Conservation (phyloP, 2,797 vertebrate genomes). For the Coregonus suidteri region DNA sequence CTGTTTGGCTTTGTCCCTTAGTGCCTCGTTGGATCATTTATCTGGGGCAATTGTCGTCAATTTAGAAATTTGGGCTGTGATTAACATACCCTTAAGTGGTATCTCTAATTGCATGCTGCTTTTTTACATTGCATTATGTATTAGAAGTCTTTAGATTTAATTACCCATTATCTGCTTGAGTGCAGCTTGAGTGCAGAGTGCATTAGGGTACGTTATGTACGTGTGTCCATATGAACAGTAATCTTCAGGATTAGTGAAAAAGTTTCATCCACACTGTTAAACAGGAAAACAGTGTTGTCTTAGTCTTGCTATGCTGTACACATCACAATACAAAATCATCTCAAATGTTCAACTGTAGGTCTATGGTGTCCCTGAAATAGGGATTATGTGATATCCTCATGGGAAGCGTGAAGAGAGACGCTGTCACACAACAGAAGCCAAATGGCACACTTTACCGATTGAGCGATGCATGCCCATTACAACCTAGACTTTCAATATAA, state of each 20-base stretch:
- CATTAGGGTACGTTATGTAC: not conserved
- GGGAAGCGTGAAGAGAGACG: not conserved
- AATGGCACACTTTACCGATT: not conserved
- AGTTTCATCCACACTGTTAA: not conserved
- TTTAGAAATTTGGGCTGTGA: not conserved
- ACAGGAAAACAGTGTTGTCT: not conserved
- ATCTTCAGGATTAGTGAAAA: not conserved
- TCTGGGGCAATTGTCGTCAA: not conserved
- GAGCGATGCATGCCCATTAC: not conserved
- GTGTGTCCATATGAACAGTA: not conserved
- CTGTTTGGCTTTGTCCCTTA: constrained; percentile 8
- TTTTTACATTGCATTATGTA: not conserved
- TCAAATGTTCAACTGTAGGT: too few species aligned
- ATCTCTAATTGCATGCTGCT: not conserved
- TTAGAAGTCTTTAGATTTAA: not conserved
- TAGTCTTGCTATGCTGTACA: not conserved
- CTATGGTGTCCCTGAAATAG: not conserved
- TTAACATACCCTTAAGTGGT: not conserved
- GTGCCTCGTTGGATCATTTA: not conserved
- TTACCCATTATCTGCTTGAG: not conserved
- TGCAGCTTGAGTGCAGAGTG: not conserved
- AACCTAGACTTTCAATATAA: constrained; percentile 2
- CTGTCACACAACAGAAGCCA: not conserved
- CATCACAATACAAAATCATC: not conserved
- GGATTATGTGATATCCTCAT: not conserved